Conservation (phyloP, 1,140 invertebrate genomes). For the Grapholita molesta region DNA sequence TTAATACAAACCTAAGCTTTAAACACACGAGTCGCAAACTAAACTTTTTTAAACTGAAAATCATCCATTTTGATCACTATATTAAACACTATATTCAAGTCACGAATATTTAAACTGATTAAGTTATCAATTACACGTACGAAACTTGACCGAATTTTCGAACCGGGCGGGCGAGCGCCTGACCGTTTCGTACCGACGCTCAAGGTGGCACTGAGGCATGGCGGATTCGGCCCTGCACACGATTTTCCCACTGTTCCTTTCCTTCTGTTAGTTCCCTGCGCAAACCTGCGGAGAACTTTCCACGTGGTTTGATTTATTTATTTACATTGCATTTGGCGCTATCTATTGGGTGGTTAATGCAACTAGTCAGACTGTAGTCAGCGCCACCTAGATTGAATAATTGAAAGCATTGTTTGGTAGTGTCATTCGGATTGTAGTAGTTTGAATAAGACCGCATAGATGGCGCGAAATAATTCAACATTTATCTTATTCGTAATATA, state of each 20-base stretch:
- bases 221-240: slow-evolving; percentile 38
- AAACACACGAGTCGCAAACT: slow-evolving; percentile 8
- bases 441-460: neutral
- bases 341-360: slow-evolving; percentile 34
- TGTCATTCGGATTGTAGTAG: neutral
- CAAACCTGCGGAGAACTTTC: slow-evolving; percentile 64
- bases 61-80: slow-evolving; percentile 11
- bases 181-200: slow-evolving; percentile 30
- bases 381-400: slow-evolving; percentile 3
- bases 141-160: slow-evolving; percentile 3
- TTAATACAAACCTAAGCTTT: neutral
- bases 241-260: slow-evolving; percentile 55
- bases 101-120: neutral
- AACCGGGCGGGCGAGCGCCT: neutral
- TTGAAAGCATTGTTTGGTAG: neutral
- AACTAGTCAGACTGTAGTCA: slow-evolving; percentile 18
- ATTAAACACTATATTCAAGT: neutral
- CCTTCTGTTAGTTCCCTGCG: slow-evolving; percentile 50
- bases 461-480: too few species aligned
- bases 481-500: too few species aligned
- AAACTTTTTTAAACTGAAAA: slow-evolving; percentile 11
- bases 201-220: slow-evolving; percentile 54
- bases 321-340: slow-evolving; percentile 30
- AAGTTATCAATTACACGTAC: neutral
- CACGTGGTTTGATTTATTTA: slow-evolving; percentile 48